Evolutionary conservation across 1,140 invertebrate species (phyloP).

Genomic region (Rhizoglyphus robini): DNA sequence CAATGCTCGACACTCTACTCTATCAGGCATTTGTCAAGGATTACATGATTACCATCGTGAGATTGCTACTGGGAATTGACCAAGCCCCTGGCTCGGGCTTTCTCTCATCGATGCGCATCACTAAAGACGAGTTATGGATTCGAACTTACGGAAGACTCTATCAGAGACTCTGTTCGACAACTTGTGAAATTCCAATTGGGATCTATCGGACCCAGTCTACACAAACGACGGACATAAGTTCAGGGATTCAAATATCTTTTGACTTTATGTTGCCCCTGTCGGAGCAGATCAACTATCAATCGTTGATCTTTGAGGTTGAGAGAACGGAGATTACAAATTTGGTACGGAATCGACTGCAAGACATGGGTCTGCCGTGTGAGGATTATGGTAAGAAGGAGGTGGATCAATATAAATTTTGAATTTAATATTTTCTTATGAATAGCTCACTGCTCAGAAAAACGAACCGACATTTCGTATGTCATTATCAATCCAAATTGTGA

Average conservation of each 20-base stretch:
- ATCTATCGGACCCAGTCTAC: conserved; percentile 90
- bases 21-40: conserved; percentile 86
- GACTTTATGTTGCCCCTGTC: conserved; percentile 17
- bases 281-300: conserved; percentile 22
- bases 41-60: conserved; percentile 92
- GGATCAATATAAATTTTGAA: too few species aligned
- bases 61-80: conserved; percentile 78
- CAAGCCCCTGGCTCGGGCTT: conserved; percentile 94
- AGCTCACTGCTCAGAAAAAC: conserved; percentile 80
- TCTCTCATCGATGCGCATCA: conserved; percentile 85
- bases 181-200: conserved; percentile 94
- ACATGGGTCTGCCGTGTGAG: conserved; percentile 66
- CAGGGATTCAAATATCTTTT: conserved; percentile 15
- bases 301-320: conserved; percentile 72
- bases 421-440: too few species aligned
- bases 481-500: conserved; percentile 98
- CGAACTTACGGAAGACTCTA: conserved; percentile 90
- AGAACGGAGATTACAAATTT: conserved; percentile 85
- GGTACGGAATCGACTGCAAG: conserved; percentile 82
- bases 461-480: conserved; percentile 84
- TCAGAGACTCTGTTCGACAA: conserved; percentile 93
- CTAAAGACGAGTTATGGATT: conserved; percentile 95
- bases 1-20: conserved; percentile 46
- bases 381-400: too few species aligned
- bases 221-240: conserved; percentile 21